phyloP scores from a whole-genome alignment of 2,888 invertebrate genomes.

The Thalpophila matura region DNA sequence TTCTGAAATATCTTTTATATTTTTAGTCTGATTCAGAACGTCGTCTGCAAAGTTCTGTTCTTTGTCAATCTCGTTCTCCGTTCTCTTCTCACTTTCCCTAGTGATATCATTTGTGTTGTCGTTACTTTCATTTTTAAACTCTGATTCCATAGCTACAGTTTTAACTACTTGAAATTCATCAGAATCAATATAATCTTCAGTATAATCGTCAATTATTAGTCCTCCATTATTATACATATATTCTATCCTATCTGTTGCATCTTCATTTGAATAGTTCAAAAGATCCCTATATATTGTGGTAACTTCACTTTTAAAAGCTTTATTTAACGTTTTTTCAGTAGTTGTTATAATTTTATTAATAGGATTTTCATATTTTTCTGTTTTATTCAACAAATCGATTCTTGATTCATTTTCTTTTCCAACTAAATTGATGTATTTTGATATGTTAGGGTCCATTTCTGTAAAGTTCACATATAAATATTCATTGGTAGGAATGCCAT shows the following conservation, averaged over 20 bases:
- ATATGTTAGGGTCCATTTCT: background rate
- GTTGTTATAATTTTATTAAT: background rate
- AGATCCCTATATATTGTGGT: background rate
- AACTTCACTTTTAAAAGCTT: background rate
- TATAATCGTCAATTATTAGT: background rate
- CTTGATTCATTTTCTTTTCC: background rate
- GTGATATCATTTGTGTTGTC: background rate
- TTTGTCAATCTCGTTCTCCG: background rate
- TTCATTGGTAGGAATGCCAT: no score
- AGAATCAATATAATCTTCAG: slow-evolving; percentile 15
- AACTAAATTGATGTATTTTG: background rate
- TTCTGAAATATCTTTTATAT: background rate
- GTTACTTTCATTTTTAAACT: background rate
- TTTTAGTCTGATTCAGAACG: background rate
- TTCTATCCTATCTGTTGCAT: background rate
- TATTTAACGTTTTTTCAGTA: background rate
- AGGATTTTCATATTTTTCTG: background rate
- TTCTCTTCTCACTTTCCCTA: background rate
- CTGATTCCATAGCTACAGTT: background rate
- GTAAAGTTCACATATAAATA: background rate
- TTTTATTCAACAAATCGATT: background rate
- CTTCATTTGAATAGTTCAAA: background rate
- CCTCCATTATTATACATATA: background rate
- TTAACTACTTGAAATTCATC: slow-evolving; percentile 7
- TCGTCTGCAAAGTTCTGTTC: background rate